Evolutionary conservation across 2,888 invertebrate species (phyloP), one percentile per base, ranked within the genome.

Genomic region (Omphaloscelis lunosa): DNA sequence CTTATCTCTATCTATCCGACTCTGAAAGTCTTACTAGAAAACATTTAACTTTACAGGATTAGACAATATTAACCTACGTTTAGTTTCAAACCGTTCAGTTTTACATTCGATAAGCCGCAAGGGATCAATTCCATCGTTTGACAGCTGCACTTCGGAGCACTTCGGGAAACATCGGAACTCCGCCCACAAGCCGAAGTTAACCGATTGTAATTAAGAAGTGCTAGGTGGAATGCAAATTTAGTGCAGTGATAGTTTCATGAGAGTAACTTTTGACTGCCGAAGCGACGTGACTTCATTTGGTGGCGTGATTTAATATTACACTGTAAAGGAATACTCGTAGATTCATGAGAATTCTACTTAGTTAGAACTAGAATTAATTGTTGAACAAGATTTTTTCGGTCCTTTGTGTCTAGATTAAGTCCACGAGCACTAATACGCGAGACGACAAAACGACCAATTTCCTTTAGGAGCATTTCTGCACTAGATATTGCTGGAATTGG

Each of bases 151-250:
- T 68, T 81, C 70, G 70, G 66, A 66, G 29, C 41, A 59, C 48
- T 61, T 83, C 81, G 75, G 39, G 9, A 66, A 51, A 66, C 72
- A 62, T 80, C 70, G 77, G 72, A 76, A 68, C 79, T 80, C 73
- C 59, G 51, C 70, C 53, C 23, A 89, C 59, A 51, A 7, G 61
- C 51, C 69, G 71, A 92, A 93, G 90, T 93, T 93, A 80, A 75
- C 75, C 79, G 77, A 84, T 89, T 87, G 89, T 92, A 93, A 94
- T 93, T 93, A 93, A 88, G 90, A 91, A 91, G 86, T 85, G 84
- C 84, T 83, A 86, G 67, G 77, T 82, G 77, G 88, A 91, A 94
- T 92, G 92, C 91, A 91, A 93, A 94, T 80, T 72, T 67, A n/a
- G 72, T 74, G 77, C 75, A 63, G 75, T 63, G 72, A 80, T 74